Base-by-base conservation (phyloP, 2,888 invertebrate species). In the Stomorhina lunata region DNA sequence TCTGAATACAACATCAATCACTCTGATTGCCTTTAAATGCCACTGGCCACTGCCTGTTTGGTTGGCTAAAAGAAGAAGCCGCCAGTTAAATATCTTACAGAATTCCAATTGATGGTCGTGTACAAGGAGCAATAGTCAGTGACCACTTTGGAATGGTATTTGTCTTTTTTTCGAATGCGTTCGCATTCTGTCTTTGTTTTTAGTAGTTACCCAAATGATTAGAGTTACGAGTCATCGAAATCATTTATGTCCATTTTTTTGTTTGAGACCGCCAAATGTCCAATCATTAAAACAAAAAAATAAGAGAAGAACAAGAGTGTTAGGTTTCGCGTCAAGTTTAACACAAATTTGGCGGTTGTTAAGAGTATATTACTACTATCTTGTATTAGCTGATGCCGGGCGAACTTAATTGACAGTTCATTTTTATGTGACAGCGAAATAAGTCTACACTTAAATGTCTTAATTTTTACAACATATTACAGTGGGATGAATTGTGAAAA, bases 11-110 rank as follows among this genome's bases (percentile, higher is more conserved):
- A 79, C 75, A 82, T 82, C 79, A 82, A 82, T 82, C 82, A 82
- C 79, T 29, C 34, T 79, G 79, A 82, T 79, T 79, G 82, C 82
- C 79, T 79, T 76, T 82, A 79, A 71, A 69, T 79, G 79, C 79
- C 75, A 82, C 79, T 71, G 79, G 65, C 55, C n/a, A n/a, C n/a
- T 71, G 37, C 37, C 53, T 65, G 48, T 25, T 27, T 59, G 27
- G 20, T 65, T 75, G 6, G 15, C 32, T n/a, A 72, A 66, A 79
- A 17, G 48, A 43, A 43, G 55, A 59, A 48, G 65, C 75, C 75
- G 71, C 40, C 69, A 57, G 78, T 75, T 48, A 65, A 79, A 71
- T 71, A 66, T 79, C 75, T 82, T 79, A 71, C 32, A 50, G 75
- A 75, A 65, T 73, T 65, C 68, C 68, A 76, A 48, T 76, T 20